Conservation (phyloP, 1,140 invertebrate genomes). For the Drosophila elegans region DNA sequence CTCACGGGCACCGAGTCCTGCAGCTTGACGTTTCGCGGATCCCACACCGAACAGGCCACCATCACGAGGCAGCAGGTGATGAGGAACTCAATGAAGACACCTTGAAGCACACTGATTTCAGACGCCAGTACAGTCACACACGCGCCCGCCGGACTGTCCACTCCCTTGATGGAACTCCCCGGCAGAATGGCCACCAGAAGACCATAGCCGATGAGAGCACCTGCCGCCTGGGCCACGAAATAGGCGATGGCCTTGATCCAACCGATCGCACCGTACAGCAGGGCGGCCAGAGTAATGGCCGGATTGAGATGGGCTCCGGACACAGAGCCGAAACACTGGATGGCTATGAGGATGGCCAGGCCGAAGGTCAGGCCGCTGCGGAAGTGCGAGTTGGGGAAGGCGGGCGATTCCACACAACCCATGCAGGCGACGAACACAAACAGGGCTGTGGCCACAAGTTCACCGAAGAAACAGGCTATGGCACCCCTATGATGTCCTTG, state of each 20-base stretch:
- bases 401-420: conserved; percentile 85
- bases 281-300: conserved; percentile 91
- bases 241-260: conserved; percentile 89
- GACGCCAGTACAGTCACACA: conserved; percentile 87
- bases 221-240: conserved; percentile 89
- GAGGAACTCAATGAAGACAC: conserved; percentile 87
- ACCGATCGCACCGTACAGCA: conserved; percentile 85
- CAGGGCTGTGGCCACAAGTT: conserved; percentile 90
- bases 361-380: conserved; percentile 72
- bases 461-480: conserved; percentile 85
- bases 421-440: conserved; percentile 91
- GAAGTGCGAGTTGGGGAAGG: conserved; percentile 59
- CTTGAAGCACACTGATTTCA: conserved; percentile 85
- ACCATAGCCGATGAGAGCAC: conserved; percentile 89
- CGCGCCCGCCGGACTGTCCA: conserved; percentile 82
- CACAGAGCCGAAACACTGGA: conserved; percentile 91
- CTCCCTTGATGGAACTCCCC: conserved; percentile 63
- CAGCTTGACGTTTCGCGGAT: conserved; percentile 86
- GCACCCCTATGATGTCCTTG: conserved; percentile 9
- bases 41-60: conserved; percentile 88
- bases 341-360: conserved; percentile 78
- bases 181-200: conserved; percentile 89
- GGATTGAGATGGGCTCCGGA: conserved; percentile 96
- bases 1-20: conserved; percentile 87
- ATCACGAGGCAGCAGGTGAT: conserved; percentile 87